Base-by-base conservation (phyloP, 2,797 vertebrate species). In the Hipposideros larvatus region DNA sequence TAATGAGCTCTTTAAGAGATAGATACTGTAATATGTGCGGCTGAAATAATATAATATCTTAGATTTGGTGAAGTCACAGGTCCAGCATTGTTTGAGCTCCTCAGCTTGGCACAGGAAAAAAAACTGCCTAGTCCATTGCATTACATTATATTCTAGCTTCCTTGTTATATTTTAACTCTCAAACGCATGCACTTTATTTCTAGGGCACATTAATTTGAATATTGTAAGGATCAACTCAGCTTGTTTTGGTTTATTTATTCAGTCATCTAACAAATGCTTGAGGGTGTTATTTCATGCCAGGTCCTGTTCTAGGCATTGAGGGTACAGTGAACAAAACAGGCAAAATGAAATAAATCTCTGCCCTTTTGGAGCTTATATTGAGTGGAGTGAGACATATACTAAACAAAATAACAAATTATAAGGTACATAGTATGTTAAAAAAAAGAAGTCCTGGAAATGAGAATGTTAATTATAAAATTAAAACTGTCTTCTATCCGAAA, bases 401-500 rank as follows among this genome's bases (percentile, higher is more conserved):
- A 61, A 82, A 93, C 26, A 90, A 96, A 87, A 91, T 82, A 48
- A 11, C 71, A 94, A 80, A 84, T 93, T 96, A 71, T 85, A 87
- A 95, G 88, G 31, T 90, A 8, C 28, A 84, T 59, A 46, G 21
- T 71, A 46, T 88, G n/a, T 90, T 91, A 87, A 57, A 91, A 57
- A 91, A 95, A 24, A 90, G 8, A 84, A 87, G 61, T 70, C 22
- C 48, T 95, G 53, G 88, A 94, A 92, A 82, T 70, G 41, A 96
- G 53, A 46, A 34, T 91, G 59, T 90, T 90, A 80, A 84, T 95
- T 83, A 80, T 74, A 93, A 79, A 96, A 87, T 86, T 95, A 87
- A 96, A 91, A 83, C 7, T 89, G 26, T 5, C 34, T 92, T 4
- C 55, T 78, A 26, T 93, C 90, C 78, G n/a, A 92, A 95, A 82